Conservation (phyloP, 2,888 invertebrate genomes). For the Trissolcus brochymenae region DNA sequence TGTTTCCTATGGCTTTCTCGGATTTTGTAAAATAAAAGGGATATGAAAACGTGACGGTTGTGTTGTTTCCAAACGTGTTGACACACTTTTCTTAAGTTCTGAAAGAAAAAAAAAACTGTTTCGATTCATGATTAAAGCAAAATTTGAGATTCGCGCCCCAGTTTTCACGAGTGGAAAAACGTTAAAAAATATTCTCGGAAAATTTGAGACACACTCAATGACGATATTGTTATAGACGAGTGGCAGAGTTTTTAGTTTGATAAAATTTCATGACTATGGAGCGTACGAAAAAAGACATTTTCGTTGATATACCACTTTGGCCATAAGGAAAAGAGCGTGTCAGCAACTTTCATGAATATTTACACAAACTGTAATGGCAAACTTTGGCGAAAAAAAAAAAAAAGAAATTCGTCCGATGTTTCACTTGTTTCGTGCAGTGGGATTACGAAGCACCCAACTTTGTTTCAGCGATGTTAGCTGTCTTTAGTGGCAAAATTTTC, state of each 20-base stretch:
- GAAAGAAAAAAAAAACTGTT: too few species aligned
- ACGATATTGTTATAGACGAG: conserved; percentile 19
- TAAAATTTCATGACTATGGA: conserved; percentile 36
- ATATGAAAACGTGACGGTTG: too few species aligned
- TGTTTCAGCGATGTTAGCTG: conserved; percentile 16
- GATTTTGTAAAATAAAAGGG: conserved; percentile 6
- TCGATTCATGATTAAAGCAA: too few species aligned
- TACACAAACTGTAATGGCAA: conserved; percentile 36
- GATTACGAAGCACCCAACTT: conserved; percentile 27
- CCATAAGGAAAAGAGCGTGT: conserved; percentile 18
- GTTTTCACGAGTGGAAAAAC: background rate
- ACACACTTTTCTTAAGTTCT: too few species aligned
- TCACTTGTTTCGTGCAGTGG: conserved; percentile 31
- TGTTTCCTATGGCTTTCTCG: conserved; percentile 7
- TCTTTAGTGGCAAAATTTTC: too few species aligned
- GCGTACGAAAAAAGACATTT: conserved; percentile 1
- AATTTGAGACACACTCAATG: background rate
- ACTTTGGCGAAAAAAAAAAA: conserved; percentile 9
- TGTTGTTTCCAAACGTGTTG: too few species aligned
- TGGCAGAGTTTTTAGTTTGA: conserved; percentile 10
- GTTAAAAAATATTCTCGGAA: background rate
- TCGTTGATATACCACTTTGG: conserved; percentile 36
- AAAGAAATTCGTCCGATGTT: conserved; percentile 29
- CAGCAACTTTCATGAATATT: conserved; percentile 48
- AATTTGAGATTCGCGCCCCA: too few species aligned